A percentile compares a stretch with the other conserved stretches of the same genome.
Evolutionary conservation across 2,888 invertebrate species (phyloP).

Genomic region (Eilema sororculum): DNA sequence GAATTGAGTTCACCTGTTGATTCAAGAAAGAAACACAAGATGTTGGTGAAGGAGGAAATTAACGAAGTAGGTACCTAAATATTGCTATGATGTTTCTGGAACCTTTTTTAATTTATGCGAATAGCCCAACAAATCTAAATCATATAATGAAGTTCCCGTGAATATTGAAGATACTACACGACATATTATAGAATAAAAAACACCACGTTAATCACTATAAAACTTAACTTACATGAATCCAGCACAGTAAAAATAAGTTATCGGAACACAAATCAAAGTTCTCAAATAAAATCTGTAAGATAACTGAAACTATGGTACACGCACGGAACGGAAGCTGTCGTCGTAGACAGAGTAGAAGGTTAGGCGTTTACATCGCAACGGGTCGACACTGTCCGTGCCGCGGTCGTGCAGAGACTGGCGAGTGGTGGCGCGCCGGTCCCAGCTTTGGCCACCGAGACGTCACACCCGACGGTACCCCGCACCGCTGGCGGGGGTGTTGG

Average conservation of each 20-base stretch:
- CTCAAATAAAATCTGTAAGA: constrained; percentile 56
- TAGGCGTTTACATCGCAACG: constrained; percentile 86
- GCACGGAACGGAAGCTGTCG: constrained; percentile 80
- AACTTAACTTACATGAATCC: constrained; percentile 80
- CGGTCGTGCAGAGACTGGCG: constrained; percentile 83
- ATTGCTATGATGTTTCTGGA: neutral
- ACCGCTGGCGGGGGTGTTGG: constrained; percentile 69
- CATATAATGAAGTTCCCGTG: neutral
- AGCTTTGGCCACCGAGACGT: constrained; percentile 42
- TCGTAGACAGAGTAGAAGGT: constrained; percentile 79
- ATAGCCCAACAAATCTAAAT: neutral
- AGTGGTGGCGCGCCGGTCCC: constrained; percentile 71
- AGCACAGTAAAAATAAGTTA: constrained; percentile 60
- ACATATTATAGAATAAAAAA: constrained; percentile 70
- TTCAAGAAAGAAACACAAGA: constrained; percentile 43
- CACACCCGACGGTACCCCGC: constrained; percentile 40
- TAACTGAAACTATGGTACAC: constrained; percentile 70
- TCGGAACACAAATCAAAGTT: constrained; percentile 74
- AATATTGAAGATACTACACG: constrained; percentile 52
- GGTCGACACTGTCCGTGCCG: constrained; percentile 84
- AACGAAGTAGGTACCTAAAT: neutral
- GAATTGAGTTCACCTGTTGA: constrained; percentile 67
- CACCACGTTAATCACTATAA: constrained; percentile 68
- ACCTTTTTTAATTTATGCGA: neutral
- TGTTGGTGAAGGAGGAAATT: neutral